These are phyloP conservation scores for Cisticola juncidis DNA, from an alignment of 2,113 vertebrate genomes.

Conservation along the genomic window DNA sequence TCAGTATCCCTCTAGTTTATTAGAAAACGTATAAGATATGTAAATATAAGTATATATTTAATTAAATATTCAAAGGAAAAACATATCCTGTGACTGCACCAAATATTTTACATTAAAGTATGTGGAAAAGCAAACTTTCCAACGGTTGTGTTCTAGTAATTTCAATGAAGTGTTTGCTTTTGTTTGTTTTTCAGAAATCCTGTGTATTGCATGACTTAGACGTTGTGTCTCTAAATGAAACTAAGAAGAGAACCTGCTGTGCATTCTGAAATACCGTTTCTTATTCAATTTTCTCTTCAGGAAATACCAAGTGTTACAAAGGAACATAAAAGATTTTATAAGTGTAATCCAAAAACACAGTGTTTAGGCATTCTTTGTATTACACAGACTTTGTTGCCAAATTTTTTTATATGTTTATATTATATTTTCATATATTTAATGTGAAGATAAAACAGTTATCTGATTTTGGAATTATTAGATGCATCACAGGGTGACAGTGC, in stretches of 20 bases:
- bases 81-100: neutral
- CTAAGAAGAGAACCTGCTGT: slow-evolving; percentile 64
- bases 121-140: neutral
- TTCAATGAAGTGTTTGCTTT: slow-evolving; percentile 25
- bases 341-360: neutral
- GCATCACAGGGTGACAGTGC: neutral
- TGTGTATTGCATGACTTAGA: slow-evolving; percentile 40
- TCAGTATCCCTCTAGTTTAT: neutral
- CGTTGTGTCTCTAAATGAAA: slow-evolving; percentile 47
- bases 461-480: neutral
- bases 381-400: neutral
- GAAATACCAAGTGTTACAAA: neutral
- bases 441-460: neutral
- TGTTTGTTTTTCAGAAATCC: slow-evolving; percentile 59
- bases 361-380: neutral
- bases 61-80: neutral
- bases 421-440: slow-evolving; percentile 38
- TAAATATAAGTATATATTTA: neutral
- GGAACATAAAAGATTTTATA: neutral
- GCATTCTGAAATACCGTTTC: slow-evolving; percentile 9
- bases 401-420: slow-evolving; percentile 20
- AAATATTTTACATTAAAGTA: neutral
- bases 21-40: neutral
- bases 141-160: neutral
- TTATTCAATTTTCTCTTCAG: neutral